These are phyloP conservation scores for Apaloderma vittatum DNA, from an alignment of 2,113 vertebrate genomes.

Conservation along the genomic window DNA sequence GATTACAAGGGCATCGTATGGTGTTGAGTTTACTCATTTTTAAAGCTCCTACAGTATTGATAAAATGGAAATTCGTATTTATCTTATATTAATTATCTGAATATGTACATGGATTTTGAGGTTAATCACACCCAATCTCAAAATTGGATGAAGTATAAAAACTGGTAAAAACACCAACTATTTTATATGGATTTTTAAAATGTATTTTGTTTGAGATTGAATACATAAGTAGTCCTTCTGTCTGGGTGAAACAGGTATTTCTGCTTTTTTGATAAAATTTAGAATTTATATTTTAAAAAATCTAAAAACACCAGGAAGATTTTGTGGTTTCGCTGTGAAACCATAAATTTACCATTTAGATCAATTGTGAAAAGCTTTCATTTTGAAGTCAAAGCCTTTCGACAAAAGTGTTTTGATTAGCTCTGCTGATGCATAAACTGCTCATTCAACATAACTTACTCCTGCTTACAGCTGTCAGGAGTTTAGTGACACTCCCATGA, in stretches of 20 bases:
- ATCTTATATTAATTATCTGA: background rate
- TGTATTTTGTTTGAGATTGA: background rate
- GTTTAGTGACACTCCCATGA: background rate
- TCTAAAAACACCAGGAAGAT: background rate
- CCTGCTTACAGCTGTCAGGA: background rate
- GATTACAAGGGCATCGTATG: accelerated
- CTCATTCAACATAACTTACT: background rate
- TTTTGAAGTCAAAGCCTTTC: background rate
- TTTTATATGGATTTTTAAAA: background rate
- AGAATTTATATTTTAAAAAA: background rate
- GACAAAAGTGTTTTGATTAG: background rate
- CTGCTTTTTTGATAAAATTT: background rate
- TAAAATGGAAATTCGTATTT: background rate
- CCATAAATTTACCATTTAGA: background rate
- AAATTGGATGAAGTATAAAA: background rate
- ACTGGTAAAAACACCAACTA: background rate
- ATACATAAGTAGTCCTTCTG: background rate
- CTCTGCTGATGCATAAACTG: background rate
- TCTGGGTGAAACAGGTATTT: background rate
- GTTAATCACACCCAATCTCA: background rate
- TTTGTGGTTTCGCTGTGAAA: background rate
- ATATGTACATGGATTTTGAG: background rate
- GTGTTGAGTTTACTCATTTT: background rate
- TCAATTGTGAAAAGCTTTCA: background rate
- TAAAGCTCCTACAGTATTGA: background rate